Percentiles rank a stretch among this genome's conserved stretches.
phyloP scores from a whole-genome alignment of 2,113 vertebrate species.

The Daboia siamensis region DNA sequence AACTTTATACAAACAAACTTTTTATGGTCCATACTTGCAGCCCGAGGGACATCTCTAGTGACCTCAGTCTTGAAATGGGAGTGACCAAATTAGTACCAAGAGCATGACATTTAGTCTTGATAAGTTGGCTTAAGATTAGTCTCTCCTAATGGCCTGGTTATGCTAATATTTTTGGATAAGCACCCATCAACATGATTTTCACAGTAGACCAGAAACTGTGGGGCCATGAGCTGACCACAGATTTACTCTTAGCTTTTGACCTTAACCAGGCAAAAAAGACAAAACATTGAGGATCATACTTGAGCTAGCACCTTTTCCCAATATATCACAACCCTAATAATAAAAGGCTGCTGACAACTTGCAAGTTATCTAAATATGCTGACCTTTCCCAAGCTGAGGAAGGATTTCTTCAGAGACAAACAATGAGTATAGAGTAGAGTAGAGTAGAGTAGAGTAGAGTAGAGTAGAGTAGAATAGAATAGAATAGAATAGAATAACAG shows the following conservation, averaged over 20 bases:
- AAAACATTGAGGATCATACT: not conserved
- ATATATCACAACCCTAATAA: not conserved
- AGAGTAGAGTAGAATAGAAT: too few species aligned
- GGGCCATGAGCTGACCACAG: not conserved
- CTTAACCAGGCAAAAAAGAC: not conserved
- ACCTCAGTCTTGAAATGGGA: not conserved
- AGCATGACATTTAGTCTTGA: not conserved
- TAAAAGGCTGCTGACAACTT: not conserved
- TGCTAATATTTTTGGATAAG: not conserved
- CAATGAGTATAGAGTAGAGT: not conserved
- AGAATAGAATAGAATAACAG: too few species aligned
- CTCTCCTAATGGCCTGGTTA: not conserved
- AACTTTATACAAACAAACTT: not conserved
- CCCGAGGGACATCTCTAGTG: not conserved
- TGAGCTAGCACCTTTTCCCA: not conserved
- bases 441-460: too few species aligned
- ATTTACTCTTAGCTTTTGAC: not conserved
- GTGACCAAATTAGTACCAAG: not conserved
- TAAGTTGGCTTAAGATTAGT: not conserved
- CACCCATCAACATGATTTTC: not conserved
- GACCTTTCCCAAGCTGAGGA: not conserved
- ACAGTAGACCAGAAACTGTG: not conserved
- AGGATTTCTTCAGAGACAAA: not conserved
- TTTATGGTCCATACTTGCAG: not conserved
- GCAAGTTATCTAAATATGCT: not conserved